phyloP scores from a whole-genome alignment of 2,797 vertebrate genomes.

The Columba guinea region DNA sequence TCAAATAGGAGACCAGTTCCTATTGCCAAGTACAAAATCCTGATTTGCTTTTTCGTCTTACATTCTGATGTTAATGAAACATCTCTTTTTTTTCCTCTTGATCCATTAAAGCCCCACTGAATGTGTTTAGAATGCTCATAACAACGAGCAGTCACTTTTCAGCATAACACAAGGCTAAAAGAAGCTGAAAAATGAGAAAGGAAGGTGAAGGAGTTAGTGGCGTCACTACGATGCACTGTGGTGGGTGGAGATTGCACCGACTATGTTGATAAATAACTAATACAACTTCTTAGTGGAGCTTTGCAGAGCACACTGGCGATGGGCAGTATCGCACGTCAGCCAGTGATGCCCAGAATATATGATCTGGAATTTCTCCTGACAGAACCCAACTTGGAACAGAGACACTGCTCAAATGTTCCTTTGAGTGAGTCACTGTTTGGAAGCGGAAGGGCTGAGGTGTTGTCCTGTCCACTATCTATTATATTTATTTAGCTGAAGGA shows the following conservation, averaged over 20 bases:
- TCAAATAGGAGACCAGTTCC: neutral
- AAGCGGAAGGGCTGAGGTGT: neutral
- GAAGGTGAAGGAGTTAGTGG: neutral
- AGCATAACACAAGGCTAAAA: neutral
- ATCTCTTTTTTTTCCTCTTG: neutral
- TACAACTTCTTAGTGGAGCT: neutral
- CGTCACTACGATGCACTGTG: too few relatives aligned
- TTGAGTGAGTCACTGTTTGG: neutral
- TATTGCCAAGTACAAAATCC: neutral
- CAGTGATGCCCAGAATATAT: neutral
- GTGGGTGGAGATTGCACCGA: neutral
- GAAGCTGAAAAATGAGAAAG: neutral
- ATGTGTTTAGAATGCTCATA: neutral
- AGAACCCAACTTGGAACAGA: neutral
- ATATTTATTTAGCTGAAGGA: neutral
- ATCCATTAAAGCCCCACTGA: neutral
- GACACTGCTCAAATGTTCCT: neutral
- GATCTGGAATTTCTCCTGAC: accelerated
- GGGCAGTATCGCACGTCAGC: neutral
- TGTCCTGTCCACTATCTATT: neutral
- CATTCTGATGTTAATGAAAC: neutral
- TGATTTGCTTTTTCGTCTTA: neutral
- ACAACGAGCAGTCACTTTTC: neutral
- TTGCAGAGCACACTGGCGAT: neutral
- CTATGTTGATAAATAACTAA: accelerated